Conservation (phyloP, 2,888 invertebrate species). For the Chrysolina americana region DNA sequence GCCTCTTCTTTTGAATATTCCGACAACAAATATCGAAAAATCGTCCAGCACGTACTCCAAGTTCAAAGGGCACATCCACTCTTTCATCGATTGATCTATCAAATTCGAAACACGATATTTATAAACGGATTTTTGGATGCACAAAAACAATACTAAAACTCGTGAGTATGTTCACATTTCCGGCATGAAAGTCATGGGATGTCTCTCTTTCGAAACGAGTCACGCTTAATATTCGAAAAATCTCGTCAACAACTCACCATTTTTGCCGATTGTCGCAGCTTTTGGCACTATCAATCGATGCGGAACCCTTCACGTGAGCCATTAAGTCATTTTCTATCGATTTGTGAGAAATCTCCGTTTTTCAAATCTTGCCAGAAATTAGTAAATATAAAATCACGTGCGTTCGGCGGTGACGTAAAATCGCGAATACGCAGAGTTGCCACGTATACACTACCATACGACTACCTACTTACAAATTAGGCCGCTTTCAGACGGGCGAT, state of each 20-base stretch:
- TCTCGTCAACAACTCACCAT: slow-evolving; percentile 30
- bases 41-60: not conserved
- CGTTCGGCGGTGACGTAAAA: slow-evolving; percentile 47
- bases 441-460: not conserved
- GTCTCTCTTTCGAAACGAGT: not conserved
- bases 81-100: not conserved
- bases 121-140: slow-evolving; percentile 2
- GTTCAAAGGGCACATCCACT: not conserved
- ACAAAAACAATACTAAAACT: slow-evolving; percentile 11
- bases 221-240: not conserved
- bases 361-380: slow-evolving; percentile 51
- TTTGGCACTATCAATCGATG: slow-evolving; percentile 1
- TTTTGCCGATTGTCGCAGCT: not conserved
- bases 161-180: slow-evolving; percentile 18
- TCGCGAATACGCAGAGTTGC: slow-evolving; percentile 26
- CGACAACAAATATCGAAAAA: not conserved
- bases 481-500: too few relatives aligned
- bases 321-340: slow-evolving; percentile 43
- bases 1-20: not conserved
- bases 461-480: not conserved
- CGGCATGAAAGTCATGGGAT: slow-evolving; percentile 6
- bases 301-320: slow-evolving; percentile 35
- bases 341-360: slow-evolving; percentile 40
- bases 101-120: not conserved
- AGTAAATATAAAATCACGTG: slow-evolving; percentile 68